Percentiles rank a stretch among this genome's conserved stretches.
Conservation (phyloP, 1,140 invertebrate species). For the Brachionus plicatilis region DNA sequence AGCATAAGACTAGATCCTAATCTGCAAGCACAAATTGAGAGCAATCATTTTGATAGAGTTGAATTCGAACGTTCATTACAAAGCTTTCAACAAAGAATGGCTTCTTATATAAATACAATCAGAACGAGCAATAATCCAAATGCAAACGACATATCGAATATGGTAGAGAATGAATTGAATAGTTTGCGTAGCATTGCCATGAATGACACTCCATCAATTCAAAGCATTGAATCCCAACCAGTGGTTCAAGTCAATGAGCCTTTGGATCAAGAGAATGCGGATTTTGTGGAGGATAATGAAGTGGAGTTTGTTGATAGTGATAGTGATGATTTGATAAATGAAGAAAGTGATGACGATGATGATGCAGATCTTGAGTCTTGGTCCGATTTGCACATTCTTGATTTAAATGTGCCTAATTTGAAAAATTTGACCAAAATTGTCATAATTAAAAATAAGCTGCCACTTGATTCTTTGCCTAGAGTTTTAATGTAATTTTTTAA, state of each 20-base stretch:
- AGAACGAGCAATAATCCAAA: not conserved
- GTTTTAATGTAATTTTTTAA: constrained; percentile 59
- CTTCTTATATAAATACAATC: not conserved
- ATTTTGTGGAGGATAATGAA: constrained; percentile 33
- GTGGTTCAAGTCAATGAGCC: not conserved
- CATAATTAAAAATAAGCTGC: constrained; percentile 63
- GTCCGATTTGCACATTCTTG: constrained; percentile 34
- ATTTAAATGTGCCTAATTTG: constrained; percentile 58
- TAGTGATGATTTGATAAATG: constrained; percentile 37
- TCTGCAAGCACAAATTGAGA: not conserved
- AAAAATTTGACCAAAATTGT: constrained; percentile 65
- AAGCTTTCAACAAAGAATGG: not conserved
- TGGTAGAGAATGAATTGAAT: not conserved
- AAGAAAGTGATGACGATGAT: constrained; percentile 19
- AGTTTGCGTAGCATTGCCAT: not conserved
- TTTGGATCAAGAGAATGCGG: not conserved
- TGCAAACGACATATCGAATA: not conserved
- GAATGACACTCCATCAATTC: not conserved
- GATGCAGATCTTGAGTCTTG: constrained; percentile 8
- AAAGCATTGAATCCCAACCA: not conserved
- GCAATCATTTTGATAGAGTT: not conserved
- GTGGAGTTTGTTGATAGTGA: constrained; percentile 38
- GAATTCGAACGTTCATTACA: not conserved
- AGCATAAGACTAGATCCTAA: not conserved
- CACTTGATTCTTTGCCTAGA: constrained; percentile 61